A percentile compares a stretch with the other conserved stretches of the same genome.
phyloP scores from a whole-genome alignment of 2,888 invertebrate genomes.

The Branchellion lobata region DNA sequence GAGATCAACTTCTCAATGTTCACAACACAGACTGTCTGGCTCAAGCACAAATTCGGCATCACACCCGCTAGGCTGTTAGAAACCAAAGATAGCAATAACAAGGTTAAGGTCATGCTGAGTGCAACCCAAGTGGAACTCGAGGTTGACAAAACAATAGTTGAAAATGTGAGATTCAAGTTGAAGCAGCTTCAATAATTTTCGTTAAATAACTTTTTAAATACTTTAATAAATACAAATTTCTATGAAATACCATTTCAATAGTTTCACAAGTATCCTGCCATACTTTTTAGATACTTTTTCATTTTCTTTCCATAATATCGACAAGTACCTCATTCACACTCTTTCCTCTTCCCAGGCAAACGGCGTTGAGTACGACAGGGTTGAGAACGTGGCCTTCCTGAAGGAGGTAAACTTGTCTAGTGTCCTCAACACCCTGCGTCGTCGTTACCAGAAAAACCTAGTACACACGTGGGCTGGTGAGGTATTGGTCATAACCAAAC shows the following conservation, averaged over 20 bases:
- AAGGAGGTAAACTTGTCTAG: conserved; percentile 39
- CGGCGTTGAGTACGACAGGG: conserved; percentile 37
- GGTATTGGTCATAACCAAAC: conserved; percentile 35
- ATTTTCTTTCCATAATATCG: not conserved
- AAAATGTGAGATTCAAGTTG: conserved; percentile 31
- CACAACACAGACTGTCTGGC: conserved; percentile 35
- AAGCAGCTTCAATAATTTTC: not conserved
- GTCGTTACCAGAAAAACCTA: conserved; percentile 40
- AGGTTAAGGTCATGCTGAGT: conserved; percentile 29
- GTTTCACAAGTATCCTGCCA: no score
- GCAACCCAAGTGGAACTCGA: conserved; percentile 33
- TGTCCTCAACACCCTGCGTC: conserved; percentile 40
- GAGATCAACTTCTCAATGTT: no score
- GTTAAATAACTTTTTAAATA: not conserved
- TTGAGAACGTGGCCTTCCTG: conserved; percentile 41
- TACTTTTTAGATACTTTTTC: no score
- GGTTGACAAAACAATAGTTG: conserved; percentile 21
- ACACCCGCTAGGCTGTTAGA: conserved; percentile 20
- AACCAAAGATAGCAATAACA: not conserved
- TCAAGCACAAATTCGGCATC: conserved; percentile 38
- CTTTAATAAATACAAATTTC: no score
- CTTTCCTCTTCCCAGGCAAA: conserved; percentile 38
- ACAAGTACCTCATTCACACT: not conserved
- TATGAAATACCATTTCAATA: no score
- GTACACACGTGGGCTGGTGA: conserved; percentile 42